Conservation (phyloP, 2,888 invertebrate genomes). For the Nomada flava region DNA sequence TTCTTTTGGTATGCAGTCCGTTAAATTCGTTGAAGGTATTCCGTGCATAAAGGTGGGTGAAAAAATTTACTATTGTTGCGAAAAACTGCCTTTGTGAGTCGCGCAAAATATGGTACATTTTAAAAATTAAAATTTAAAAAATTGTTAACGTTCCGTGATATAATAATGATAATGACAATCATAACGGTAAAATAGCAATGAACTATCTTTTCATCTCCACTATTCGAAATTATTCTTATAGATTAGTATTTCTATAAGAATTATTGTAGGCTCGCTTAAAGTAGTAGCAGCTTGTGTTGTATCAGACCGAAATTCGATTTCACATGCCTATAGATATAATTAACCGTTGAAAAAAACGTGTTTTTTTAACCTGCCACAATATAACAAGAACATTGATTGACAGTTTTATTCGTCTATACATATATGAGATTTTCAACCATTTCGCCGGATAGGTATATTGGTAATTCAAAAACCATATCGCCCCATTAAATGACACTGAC, state of each 20-base stretch:
- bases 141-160: neutral
- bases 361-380: neutral
- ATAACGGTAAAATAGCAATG: neutral
- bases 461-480: conserved; percentile 28
- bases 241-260: too few species aligned
- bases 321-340: neutral
- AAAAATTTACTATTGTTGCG: conserved; percentile 6
- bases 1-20: neutral
- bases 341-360: neutral
- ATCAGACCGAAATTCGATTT: neutral
- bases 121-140: neutral
- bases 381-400: neutral
- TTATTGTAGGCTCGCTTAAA: too few species aligned
- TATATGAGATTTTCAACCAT: neutral
- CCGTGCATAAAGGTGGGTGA: neutral
- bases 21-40: conserved; percentile 26
- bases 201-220: neutral
- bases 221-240: too few species aligned
- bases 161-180: too few species aligned
- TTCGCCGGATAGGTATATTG: neutral
- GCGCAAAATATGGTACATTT: neutral
- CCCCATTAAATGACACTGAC: conserved; percentile 3
- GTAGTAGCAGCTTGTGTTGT: neutral
- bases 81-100: neutral
- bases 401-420: conserved; percentile 1